Base-by-base conservation (phyloP, 2,113 vertebrate species). In the Hippolais icterina region DNA sequence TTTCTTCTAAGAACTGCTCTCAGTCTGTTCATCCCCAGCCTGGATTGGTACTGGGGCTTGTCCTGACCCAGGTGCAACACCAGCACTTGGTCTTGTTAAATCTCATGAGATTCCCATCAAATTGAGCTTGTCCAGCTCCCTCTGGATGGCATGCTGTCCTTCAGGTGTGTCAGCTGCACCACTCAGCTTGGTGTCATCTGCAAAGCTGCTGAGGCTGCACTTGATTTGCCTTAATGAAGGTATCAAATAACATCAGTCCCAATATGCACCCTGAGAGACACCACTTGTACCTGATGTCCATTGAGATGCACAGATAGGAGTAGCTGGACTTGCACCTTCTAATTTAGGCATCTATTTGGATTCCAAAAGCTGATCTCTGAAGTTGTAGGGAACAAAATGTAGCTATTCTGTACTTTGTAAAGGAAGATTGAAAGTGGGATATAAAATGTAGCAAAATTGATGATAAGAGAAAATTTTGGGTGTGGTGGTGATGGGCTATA, bases 161-260 rank as follows among this genome's bases (percentile, higher is more conserved):
- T 54, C 12, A 69, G 25, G 8, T 63, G 54, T 42, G 49, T 49
- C 47, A 54, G 3, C 47, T 4, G 35, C 41, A 54, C n/a, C 29
- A 27, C 39, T 69, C 63, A 61, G 25, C 21, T 49, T 69, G 41
- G 22, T 27, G 35, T 83, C 54, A 54, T 6, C 63, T 54, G 54
- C n/a, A 54, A 3, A 54, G 31, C 71, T 77, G 54, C 54, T 27
- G 41, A 49, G 79, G 47, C 31, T 69, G 41, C 35, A 5, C 63
- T 54, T 0, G 0, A 27, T 12, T 6, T 3, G 3, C 24, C 20
- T 69, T 33, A 42, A 28, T 20, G 22, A 42, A 31, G 14, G 23
- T 42, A 15, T 49, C 61, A 12, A 61, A 41, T 31, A 49, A 19
- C 47, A 22, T 25, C 3, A 2, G 10, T 47, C 17, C 39, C 63